Evolutionary conservation across 2,888 invertebrate genomes (phyloP).

Genomic region (Parnassius mnemosyne): DNA sequence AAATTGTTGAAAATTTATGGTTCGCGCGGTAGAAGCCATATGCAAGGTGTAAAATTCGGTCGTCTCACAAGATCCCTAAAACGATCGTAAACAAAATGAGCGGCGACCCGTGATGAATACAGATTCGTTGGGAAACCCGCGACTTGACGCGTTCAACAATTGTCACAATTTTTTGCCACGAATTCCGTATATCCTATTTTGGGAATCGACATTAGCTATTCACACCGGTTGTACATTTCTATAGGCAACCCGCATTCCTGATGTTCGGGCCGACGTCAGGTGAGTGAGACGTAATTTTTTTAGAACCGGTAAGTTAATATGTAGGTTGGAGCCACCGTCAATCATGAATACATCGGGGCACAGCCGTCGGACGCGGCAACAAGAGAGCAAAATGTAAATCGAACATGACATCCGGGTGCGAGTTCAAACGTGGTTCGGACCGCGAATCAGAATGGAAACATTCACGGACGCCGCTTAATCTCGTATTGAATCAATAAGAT

Average conservation of each 20-base stretch:
- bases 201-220: slow-evolving; percentile 29
- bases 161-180: slow-evolving; percentile 49
- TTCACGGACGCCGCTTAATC: slow-evolving; percentile 68
- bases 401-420: slow-evolving; percentile 75
- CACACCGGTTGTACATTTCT: slow-evolving; percentile 5
- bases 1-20: no score
- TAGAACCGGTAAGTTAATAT: slow-evolving; percentile 27
- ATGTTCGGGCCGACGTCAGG: slow-evolving; percentile 17
- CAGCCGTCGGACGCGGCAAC: slow-evolving; percentile 46
- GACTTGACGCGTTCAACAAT: slow-evolving; percentile 34
- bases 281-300: slow-evolving; percentile 38
- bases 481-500: slow-evolving; percentile 68
- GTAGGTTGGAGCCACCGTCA: slow-evolving; percentile 43
- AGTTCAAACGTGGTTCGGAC: slow-evolving; percentile 49
- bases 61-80: slow-evolving; percentile 28
- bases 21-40: slow-evolving; percentile 36
- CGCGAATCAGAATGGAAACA: slow-evolving; percentile 68
- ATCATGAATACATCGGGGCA: slow-evolving; percentile 48
- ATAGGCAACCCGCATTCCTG: slow-evolving; percentile 16
- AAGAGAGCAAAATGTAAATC: slow-evolving; percentile 64
- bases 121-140: slow-evolving; percentile 65
- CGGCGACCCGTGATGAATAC: slow-evolving; percentile 52
- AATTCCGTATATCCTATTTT: slow-evolving; percentile 40
- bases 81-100: slow-evolving; percentile 53
- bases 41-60: slow-evolving; percentile 8